Evolutionary conservation across 2,888 invertebrate genomes (phyloP).

Genomic region (Pristionchus japonicus): DNA sequence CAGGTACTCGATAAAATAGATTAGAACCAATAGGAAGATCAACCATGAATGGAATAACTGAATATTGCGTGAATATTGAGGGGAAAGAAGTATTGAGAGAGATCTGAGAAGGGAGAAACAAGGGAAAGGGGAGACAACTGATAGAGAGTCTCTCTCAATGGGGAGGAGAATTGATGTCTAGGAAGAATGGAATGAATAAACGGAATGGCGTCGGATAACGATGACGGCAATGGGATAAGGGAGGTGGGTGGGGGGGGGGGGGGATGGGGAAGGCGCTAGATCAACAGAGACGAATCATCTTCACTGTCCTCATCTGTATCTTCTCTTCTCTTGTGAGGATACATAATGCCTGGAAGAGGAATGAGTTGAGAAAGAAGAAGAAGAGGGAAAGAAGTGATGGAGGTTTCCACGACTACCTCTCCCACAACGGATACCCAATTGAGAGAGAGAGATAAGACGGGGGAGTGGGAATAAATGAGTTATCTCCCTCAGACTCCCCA

Average conservation of each 20-base stretch:
- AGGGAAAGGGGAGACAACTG: not conserved
- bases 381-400: not conserved
- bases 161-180: not conserved
- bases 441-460: not conserved
- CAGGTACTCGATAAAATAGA: not conserved
- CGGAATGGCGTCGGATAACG: not conserved
- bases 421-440: slow-evolving; percentile 6
- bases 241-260: not conserved
- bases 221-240: not conserved
- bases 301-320: not conserved
- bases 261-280: not conserved
- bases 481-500: not conserved
- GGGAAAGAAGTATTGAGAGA: not conserved
- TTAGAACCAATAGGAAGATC: not conserved
- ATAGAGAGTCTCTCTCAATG: not conserved
- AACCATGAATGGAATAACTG: not conserved
- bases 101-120: not conserved
- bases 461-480: slow-evolving; percentile 2
- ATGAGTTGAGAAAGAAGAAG: not conserved
- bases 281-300: not conserved
- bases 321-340: not conserved
- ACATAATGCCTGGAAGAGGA: not conserved
- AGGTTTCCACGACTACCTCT: slow-evolving; percentile 43
- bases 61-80: not conserved
- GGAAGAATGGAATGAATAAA: not conserved